Conservation (phyloP, 2,888 invertebrate genomes). For the Acanthacorydalis orientalis region DNA sequence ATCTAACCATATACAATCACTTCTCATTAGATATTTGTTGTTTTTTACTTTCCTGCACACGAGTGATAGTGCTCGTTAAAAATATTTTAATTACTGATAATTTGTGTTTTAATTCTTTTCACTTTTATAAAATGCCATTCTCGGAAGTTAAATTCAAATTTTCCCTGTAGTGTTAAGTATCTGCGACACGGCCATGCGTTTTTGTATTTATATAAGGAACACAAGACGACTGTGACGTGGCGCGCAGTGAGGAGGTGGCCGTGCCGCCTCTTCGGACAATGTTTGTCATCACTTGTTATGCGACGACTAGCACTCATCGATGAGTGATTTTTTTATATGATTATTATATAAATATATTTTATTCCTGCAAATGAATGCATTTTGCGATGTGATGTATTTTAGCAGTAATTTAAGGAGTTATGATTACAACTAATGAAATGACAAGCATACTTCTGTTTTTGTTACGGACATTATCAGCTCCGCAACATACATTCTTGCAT, state of each 20-base stretch:
- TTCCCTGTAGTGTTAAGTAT: background rate
- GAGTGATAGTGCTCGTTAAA: too few species aligned
- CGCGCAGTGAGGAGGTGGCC: background rate
- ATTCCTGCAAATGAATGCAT: conserved; percentile 65
- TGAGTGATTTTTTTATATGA: conserved; percentile 20
- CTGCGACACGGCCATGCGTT: background rate
- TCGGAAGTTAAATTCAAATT: too few species aligned
- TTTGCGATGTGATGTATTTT: conserved; percentile 53
- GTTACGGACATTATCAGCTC: background rate
- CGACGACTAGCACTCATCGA: conserved; percentile 9
- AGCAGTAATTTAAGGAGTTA: conserved; percentile 30
- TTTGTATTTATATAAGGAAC: background rate
- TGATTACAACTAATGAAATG: conserved; percentile 8
- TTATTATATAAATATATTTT: conserved; percentile 54
- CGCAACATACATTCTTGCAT: too few species aligned
- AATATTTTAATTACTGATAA: too few species aligned
- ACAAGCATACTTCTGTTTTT: conserved; percentile 20
- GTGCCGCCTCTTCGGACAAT: background rate
- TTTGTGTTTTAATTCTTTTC: too few species aligned
- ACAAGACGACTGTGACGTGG: background rate
- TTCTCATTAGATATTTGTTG: too few species aligned
- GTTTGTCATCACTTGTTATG: conserved; percentile 1
- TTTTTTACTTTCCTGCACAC: too few species aligned
- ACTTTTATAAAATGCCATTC: too few species aligned
- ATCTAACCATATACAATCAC: background rate